Base-by-base conservation (phyloP, 2,113 vertebrate genomes). In the Collichthys lucidus region DNA sequence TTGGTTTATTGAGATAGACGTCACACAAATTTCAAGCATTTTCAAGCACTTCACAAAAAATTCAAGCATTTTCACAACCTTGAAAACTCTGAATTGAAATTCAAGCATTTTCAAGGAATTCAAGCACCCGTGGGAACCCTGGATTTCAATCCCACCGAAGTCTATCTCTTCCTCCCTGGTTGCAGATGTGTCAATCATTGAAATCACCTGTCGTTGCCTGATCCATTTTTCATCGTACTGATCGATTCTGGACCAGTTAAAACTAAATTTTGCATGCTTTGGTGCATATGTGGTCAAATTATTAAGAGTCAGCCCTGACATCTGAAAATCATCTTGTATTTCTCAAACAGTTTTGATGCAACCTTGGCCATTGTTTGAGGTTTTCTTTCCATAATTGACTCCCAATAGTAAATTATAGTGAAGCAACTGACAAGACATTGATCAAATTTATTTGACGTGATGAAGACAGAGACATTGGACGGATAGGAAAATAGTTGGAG, bases 181-280 rank as follows among this genome's bases (percentile, higher is more conserved):
- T 64, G 9, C 56, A 22, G 19, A 3, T 12, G 4, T 49, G 26
- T 50, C 7, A 44, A 11, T 53, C n/a, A 52, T 7, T 55, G 14
- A 60, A 26, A 76, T 74, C 44, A 50, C 61, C 10, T 75, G 11
- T 16, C 42, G 20, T 57, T 40, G 69, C 62, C 20, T 40, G 35
- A 40, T 40, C 35, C 35, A 40, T 40, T 40, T 40, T 40, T 40
- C 35, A 40, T 40, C 35, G 2, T 40, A 40, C 35, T 40, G 35
- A 40, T 40, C 35, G 35, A 40, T 40, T 40, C 35, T 40, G 35
- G 35, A 40, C 12, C 14, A 46, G 11, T 46, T 46, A 14, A 3
- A 46, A 46, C 55, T 2, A 24, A 19, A 12, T 24, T 70, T 35
- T 14, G 16, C 52, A n/a, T 24, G 5, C 1, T 10, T 31, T 29